Conservation (phyloP, 2,797 vertebrate species). For the Typhlichthys subterraneus region DNA sequence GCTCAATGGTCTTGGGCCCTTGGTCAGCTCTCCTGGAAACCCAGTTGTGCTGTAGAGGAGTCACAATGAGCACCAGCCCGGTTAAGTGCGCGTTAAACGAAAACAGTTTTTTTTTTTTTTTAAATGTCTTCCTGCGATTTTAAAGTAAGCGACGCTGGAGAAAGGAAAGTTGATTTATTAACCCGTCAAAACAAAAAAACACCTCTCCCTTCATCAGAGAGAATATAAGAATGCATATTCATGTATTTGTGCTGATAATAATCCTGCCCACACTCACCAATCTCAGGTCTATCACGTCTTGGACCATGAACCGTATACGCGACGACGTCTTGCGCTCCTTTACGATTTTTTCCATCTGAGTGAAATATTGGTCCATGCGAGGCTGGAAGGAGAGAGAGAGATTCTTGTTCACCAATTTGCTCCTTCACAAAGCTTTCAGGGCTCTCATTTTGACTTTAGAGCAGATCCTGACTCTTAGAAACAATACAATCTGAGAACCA, state of each 20-base stretch:
- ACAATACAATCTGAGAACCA: no score
- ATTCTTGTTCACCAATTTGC: no score
- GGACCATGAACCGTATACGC: constrained; percentile 96
- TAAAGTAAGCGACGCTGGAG: no score
- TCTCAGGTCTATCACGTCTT: constrained; percentile 94
- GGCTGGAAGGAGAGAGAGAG: constrained; percentile 73
- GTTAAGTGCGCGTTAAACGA: not conserved
- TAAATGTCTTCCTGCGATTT: no score
- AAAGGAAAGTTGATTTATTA: no score
- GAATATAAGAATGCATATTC: no score
- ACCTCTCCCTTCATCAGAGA: constrained; percentile 6
- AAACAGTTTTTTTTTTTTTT: not conserved
- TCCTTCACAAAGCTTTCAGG: constrained; percentile 15
- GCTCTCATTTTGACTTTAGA: constrained; percentile 6
- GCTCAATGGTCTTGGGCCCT: constrained; percentile 97
- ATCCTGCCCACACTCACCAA: constrained; percentile 82
- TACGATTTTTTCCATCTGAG: constrained; percentile 99
- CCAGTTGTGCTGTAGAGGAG: constrained; percentile 89
- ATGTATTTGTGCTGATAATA: not conserved
- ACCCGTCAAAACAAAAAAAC: not conserved
- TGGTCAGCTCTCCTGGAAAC: constrained; percentile 94
- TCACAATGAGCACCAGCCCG: not conserved
- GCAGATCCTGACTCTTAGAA: no score
- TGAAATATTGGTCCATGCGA: constrained; percentile 99
- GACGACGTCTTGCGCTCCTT: constrained; percentile 98